Evolutionary conservation across 1,140 invertebrate genomes (phyloP).

Genomic region (Lepidurus apus): DNA sequence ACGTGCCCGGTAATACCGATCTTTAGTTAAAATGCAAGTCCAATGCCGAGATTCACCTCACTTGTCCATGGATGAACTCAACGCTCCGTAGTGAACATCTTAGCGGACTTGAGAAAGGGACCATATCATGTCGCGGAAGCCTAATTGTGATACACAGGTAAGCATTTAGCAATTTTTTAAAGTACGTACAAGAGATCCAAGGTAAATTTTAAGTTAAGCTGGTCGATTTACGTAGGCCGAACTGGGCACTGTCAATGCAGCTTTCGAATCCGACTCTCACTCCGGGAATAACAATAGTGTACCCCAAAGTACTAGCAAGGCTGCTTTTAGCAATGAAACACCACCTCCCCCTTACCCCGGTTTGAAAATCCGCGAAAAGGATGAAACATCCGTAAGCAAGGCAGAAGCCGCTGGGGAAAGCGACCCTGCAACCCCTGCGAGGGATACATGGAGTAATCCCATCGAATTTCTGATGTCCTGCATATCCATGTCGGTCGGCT

Average conservation of each 20-base stretch:
- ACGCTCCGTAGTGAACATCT: neutral
- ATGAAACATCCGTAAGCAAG: neutral
- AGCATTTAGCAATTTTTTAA: neutral
- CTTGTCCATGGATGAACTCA: neutral
- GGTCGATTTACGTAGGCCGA: neutral
- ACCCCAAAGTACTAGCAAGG: neutral
- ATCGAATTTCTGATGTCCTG: constrained; percentile 46
- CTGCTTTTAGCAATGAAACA: neutral
- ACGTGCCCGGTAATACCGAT: constrained; percentile 13
- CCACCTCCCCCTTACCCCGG: neutral
- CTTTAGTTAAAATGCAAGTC: neutral
- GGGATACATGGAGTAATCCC: constrained; percentile 43
- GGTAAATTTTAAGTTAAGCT: neutral
- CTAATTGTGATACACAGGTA: neutral
- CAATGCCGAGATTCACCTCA: neutral
- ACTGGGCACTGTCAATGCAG: neutral
- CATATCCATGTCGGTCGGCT: constrained; percentile 44
- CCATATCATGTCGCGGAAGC: neutral
- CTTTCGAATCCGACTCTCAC: neutral
- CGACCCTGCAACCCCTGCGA: neutral
- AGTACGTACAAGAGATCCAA: neutral
- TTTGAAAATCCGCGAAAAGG: neutral
- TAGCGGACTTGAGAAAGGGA: neutral
- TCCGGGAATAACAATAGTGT: neutral
- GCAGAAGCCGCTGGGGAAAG: neutral